phyloP scores from a whole-genome alignment of 2,113 vertebrate species.

The Jaculus jaculus region DNA sequence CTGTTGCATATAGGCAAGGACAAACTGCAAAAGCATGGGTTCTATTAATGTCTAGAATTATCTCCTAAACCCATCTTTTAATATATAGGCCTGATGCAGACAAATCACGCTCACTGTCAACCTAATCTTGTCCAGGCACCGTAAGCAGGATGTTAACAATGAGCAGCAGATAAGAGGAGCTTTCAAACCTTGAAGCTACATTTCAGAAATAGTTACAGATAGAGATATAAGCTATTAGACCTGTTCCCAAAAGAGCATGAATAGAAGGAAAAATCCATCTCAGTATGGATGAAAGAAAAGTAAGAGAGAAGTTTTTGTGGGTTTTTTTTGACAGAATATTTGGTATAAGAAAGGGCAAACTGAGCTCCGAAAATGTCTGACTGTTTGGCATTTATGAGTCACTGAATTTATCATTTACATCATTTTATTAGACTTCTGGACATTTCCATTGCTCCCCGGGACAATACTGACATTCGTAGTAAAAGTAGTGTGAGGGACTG shows the following conservation, averaged over 20 bases:
- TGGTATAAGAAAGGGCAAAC: background rate
- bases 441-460: background rate
- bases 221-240: conserved; percentile 44
- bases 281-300: conserved; percentile 51
- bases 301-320: background rate
- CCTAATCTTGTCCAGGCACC: background rate
- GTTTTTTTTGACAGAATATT: conserved; percentile 16
- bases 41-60: background rate
- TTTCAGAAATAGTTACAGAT: conserved; percentile 58
- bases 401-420: background rate
- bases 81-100: background rate
- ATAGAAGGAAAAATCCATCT: conserved; percentile 45
- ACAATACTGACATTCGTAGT: too few species aligned
- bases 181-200: conserved; percentile 38
- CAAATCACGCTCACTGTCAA: background rate
- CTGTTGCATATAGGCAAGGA: background rate
- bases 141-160: conserved; percentile 51
- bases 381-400: background rate
- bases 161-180: conserved; percentile 38
- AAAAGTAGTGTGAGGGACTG: background rate
- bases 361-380: background rate
- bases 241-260: conserved; percentile 56
- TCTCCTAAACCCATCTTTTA: background rate
- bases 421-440: background rate
- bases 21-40: background rate